These are phyloP conservation scores for Drosophila mettleri DNA, from an alignment of 2,888 invertebrate species.

Conservation along the genomic window DNA sequence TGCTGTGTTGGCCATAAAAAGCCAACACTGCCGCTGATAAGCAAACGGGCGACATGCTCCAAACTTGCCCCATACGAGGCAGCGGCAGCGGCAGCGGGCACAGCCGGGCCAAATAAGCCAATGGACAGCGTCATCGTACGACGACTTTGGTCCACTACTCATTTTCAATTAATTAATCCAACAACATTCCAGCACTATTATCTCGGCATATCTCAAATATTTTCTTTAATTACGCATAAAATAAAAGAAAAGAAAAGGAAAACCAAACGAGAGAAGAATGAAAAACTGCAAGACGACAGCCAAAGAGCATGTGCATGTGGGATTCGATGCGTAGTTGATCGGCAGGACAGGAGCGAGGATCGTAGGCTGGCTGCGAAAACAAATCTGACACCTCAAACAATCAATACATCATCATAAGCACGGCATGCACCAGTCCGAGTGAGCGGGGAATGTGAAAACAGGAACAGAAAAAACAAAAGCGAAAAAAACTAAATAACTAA, in stretches of 20 bases:
- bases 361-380: slow-evolving; percentile 58
- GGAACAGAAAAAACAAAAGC: slow-evolving; percentile 37
- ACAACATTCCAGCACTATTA: slow-evolving; percentile 81
- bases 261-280: slow-evolving; percentile 1
- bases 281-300: slow-evolving; percentile 32
- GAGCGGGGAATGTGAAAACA: slow-evolving; percentile 5
- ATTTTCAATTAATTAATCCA: slow-evolving; percentile 81
- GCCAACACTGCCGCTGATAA: slow-evolving; percentile 75
- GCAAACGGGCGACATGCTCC: slow-evolving; percentile 74
- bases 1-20: slow-evolving; percentile 72
- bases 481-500: slow-evolving; percentile 39
- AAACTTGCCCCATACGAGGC: slow-evolving; percentile 29
- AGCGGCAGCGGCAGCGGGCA: slow-evolving; percentile 15
- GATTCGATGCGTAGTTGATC: slow-evolving; percentile 22
- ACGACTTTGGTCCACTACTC: slow-evolving; percentile 70
- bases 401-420: slow-evolving; percentile 80
- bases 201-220: slow-evolving; percentile 80
- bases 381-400: slow-evolving; percentile 80
- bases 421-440: slow-evolving; percentile 56
- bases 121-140: slow-evolving; percentile 31
- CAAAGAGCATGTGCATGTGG: slow-evolving; percentile 29
- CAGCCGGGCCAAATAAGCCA: slow-evolving; percentile 61
- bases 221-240: slow-evolving; percentile 78
- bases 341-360: slow-evolving; percentile 14
- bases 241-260: slow-evolving; percentile 2